phyloP scores from a whole-genome alignment of 2,888 invertebrate species.

The Byasa hedistus region DNA sequence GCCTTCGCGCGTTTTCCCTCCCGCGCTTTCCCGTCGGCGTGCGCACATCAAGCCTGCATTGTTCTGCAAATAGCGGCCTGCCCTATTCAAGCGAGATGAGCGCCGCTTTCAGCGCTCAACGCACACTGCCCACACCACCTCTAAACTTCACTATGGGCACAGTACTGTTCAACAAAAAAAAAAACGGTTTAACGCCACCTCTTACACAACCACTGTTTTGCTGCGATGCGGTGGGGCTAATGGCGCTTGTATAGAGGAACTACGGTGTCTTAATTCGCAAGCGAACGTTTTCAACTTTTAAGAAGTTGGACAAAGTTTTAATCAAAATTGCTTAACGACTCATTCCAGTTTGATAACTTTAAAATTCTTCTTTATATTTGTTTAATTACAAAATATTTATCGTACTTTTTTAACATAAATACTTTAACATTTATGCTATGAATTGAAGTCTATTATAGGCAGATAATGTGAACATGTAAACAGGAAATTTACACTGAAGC shows the following conservation, averaged over 20 bases:
- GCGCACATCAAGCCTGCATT: constrained; percentile 78
- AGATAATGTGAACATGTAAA: constrained; percentile 10
- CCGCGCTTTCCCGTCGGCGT: constrained; percentile 59
- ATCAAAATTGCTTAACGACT: neutral
- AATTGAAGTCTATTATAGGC: neutral
- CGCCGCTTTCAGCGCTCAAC: constrained; percentile 49
- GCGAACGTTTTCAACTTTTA: neutral
- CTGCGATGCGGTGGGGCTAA: constrained; percentile 20
- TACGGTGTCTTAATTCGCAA: constrained; percentile 11
- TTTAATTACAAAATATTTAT: neutral
- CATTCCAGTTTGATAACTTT: neutral
- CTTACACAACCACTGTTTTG: constrained; percentile 46
- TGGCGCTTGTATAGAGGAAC: constrained; percentile 5
- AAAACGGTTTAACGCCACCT: constrained; percentile 46
- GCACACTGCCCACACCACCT: constrained; percentile 51
- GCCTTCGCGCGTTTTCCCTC: constrained; percentile 71
- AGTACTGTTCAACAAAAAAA: constrained; percentile 42
- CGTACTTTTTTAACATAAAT: no score
- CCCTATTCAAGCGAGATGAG: constrained; percentile 60
- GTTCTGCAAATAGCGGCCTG: constrained; percentile 73
- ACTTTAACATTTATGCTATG: neutral
- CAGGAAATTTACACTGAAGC: constrained; percentile 19
- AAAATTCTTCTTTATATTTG: neutral
- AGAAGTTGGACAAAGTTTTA: neutral
- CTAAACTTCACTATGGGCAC: constrained; percentile 46